Evolutionary conservation across 2,888 invertebrate genomes (phyloP).

Genomic region (Leucoma salicis): DNA sequence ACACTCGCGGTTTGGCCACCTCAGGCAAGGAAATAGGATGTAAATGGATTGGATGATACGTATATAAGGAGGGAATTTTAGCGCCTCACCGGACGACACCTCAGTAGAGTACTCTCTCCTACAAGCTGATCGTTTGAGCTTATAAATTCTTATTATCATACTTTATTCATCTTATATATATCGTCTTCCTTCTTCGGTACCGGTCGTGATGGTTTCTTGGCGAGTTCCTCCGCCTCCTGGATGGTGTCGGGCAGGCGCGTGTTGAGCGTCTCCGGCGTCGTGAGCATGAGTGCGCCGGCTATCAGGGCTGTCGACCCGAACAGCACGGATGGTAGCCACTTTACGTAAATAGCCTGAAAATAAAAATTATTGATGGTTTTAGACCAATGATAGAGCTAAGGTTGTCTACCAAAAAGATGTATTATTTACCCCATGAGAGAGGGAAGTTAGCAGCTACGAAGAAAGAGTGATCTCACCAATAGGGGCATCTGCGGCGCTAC

Average conservation of each 20-base stretch:
- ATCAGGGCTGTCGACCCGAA: slow-evolving; percentile 81
- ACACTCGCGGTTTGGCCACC: no score
- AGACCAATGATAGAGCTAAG: no score
- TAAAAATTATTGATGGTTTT: no score
- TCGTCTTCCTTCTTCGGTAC: slow-evolving; percentile 22
- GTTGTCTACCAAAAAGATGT: no score
- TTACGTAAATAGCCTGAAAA: slow-evolving; percentile 77
- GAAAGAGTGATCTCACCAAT: slow-evolving; percentile 61
- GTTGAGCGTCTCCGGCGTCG: slow-evolving; percentile 85
- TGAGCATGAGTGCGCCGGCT: slow-evolving; percentile 80
- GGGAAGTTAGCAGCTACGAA: background rate
- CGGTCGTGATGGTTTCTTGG: slow-evolving; percentile 18
- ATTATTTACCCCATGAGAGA: no score
- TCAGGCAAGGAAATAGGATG: no score
- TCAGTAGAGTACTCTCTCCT: no score
- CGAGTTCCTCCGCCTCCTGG: slow-evolving; percentile 79
- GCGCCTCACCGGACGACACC: no score
- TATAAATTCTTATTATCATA: slow-evolving; percentile 14
- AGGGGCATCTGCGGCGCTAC: slow-evolving; percentile 87
- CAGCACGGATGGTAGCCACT: slow-evolving; percentile 81
- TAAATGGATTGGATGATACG: no score
- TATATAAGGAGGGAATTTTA: no score
- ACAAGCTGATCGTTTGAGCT: background rate
- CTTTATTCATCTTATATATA: slow-evolving; percentile 41
- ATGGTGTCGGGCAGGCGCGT: slow-evolving; percentile 83